Conservation (phyloP, 1,140 invertebrate species). For the Meloidogyne chitwoodi region DNA sequence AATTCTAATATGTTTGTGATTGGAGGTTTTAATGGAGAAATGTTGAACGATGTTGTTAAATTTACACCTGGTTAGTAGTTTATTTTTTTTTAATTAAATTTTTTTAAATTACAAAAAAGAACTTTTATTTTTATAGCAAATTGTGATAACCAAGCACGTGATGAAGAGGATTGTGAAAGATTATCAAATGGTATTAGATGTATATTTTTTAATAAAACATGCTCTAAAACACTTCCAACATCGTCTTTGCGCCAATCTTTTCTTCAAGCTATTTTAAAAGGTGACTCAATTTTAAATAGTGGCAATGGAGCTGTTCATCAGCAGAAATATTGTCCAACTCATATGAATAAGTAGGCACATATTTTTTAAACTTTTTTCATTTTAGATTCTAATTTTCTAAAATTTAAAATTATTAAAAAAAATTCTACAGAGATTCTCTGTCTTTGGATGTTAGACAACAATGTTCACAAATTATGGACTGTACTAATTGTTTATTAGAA, state of each 20-base stretch:
- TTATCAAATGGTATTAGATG: conserved; percentile 50
- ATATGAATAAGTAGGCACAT: not conserved
- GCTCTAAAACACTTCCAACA: conserved; percentile 31
- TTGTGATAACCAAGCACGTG: conserved; percentile 35
- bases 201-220: conserved; percentile 40
- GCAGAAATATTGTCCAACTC: conserved; percentile 28
- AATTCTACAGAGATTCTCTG: not conserved
- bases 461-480: conserved; percentile 40
- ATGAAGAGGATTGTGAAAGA: conserved; percentile 43
- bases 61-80: conserved; percentile 46
- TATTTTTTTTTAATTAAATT: not conserved
- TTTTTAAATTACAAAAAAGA: not conserved
- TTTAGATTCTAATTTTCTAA: too few species aligned
- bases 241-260: conserved; percentile 51
- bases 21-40: conserved; percentile 55
- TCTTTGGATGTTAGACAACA: not conserved
- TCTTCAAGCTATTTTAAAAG: conserved; percentile 14
- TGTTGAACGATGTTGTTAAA: conserved; percentile 51
- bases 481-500: conserved; percentile 33
- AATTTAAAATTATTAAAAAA: too few species aligned
- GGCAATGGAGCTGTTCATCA: not conserved
- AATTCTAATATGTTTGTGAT: conserved; percentile 41
- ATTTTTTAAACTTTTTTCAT: too few species aligned
- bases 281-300: not conserved
- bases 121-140: conserved; percentile 28